These are phyloP conservation scores for Hyppa rectilinea DNA, from an alignment of 2,888 invertebrate genomes.

Conservation along the genomic window DNA sequence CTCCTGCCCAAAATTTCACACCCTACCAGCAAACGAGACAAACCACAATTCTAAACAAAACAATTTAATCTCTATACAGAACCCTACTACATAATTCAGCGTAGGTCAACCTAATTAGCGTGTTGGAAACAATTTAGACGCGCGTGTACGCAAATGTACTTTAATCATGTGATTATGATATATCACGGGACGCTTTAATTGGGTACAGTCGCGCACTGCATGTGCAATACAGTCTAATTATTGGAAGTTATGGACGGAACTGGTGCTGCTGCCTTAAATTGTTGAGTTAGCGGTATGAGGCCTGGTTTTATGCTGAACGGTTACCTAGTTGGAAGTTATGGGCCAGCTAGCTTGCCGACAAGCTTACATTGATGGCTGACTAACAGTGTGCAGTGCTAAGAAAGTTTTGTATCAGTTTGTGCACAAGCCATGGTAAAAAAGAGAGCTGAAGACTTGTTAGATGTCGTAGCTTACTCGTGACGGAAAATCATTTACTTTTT, in stretches of 20 bases:
- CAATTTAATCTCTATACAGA: constrained; percentile 50
- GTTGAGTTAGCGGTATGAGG: constrained; percentile 27
- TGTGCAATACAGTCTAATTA: constrained; percentile 60
- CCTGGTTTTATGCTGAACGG: constrained; percentile 5
- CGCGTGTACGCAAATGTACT: constrained; percentile 67
- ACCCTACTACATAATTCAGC: constrained; percentile 56
- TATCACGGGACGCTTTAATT: constrained; percentile 64
- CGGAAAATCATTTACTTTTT: neutral
- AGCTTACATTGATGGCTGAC: neutral
- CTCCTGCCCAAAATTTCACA: constrained; percentile 6
- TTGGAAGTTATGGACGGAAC: constrained; percentile 47
- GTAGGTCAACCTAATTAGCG: constrained; percentile 68
- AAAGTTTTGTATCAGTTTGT: neutral
- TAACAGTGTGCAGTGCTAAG: neutral
- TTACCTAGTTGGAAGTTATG: constrained; percentile 21
- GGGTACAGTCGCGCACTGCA: constrained; percentile 61
- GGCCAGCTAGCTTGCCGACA: neutral
- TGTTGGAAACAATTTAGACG: constrained; percentile 71
- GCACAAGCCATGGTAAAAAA: neutral
- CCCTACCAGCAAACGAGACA: constrained; percentile 14
- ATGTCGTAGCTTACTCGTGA: neutral
- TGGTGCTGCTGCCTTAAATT: constrained; percentile 29
- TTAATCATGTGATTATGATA: constrained; percentile 70
- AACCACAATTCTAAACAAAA: constrained; percentile 37
- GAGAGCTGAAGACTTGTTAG: neutral